Evolutionary conservation across 2,797 vertebrate genomes (phyloP), one percentile per base, ranked within the genome.

Genomic region (Steatocranus sp.): DNA sequence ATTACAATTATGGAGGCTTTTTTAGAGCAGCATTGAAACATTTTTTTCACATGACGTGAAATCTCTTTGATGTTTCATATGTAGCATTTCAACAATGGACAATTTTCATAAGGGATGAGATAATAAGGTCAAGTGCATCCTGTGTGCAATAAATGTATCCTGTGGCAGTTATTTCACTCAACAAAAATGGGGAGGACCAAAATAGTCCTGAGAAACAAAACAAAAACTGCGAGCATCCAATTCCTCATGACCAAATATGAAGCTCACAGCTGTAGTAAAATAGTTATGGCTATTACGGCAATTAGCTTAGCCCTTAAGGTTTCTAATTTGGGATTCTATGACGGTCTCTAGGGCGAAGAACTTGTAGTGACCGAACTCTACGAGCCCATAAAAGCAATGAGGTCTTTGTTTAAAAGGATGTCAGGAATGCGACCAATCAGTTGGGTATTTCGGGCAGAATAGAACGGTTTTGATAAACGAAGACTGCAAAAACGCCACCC

Each of bases 381-480:
- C 32, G 86, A 94, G 87, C 86, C 92, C 90, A 94, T 94, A 92
- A 94, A 93, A 93, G 91, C 87, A 90, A 89, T 80, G 80, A 85
- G 81, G 81, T 91, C 89, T 93, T 92, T 93, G 92, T 93, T 92
- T 90, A 83, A 92, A 95, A 96, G 95, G 96, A 96, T 93, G 95
- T 94, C 94, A 95, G 94, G 96, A 97, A 97, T 94, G 95, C 87
- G 92, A 94, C 93, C 95, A 95, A 96, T 96, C 93, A 95, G 90
- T 94, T 95, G 94, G 91, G 93, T 94, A 97, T 95, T 97, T 97
- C 96, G 95, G 95, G 96, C 93, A 95, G 93, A 95, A 94, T 94
- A 94, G 92, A 94, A 93, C 94, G 84, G 88, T 87, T 86, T 90
- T 96, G 96, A 97, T 97, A 97, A 97, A 96, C 96, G 94, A 94